Evolutionary conservation across 1,140 invertebrate species (phyloP).

Genomic region (Drosophila teissieri): DNA sequence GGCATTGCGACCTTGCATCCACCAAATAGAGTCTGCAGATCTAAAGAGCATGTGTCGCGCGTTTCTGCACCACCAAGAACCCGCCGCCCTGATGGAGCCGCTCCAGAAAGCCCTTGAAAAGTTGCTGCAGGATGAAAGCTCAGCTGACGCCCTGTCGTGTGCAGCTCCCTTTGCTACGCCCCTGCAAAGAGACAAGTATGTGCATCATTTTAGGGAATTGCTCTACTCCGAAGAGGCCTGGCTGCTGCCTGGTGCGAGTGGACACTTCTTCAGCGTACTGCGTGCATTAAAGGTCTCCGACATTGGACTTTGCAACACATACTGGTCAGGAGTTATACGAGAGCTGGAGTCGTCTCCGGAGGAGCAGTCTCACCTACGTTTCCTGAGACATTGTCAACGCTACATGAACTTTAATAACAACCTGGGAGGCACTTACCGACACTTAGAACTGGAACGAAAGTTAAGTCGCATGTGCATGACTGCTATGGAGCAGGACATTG

Average conservation of each 20-base stretch:
- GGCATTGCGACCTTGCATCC: slow-evolving; percentile 29
- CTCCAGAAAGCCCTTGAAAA: slow-evolving; percentile 49
- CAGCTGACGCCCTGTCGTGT: slow-evolving; percentile 61
- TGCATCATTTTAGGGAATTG: slow-evolving; percentile 70
- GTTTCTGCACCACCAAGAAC: slow-evolving; percentile 77
- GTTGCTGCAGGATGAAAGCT: slow-evolving; percentile 43
- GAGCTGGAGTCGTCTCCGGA: slow-evolving; percentile 55
- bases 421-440: slow-evolving; percentile 85
- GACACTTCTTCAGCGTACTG: slow-evolving; percentile 81
- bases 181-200: slow-evolving; percentile 70
- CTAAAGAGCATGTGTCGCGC: slow-evolving; percentile 59
- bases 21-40: slow-evolving; percentile 52
- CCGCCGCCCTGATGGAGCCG: slow-evolving; percentile 47
- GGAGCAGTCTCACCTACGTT: slow-evolving; percentile 62
- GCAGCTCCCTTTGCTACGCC: slow-evolving; percentile 74
- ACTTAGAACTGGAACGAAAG: slow-evolving; percentile 84
- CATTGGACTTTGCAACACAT: slow-evolving; percentile 77
- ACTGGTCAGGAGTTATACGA: slow-evolving; percentile 80
- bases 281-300: slow-evolving; percentile 85
- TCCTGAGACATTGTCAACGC: slow-evolving; percentile 84
- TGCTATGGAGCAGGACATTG: slow-evolving; percentile 78
- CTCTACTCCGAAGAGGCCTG: slow-evolving; percentile 56
- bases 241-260: slow-evolving; percentile 44
- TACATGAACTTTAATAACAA: slow-evolving; percentile 86
- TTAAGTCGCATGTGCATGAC: slow-evolving; percentile 81